These are phyloP conservation scores for Neria commutata DNA, from an alignment of 2,888 invertebrate species.

Conservation along the genomic window DNA sequence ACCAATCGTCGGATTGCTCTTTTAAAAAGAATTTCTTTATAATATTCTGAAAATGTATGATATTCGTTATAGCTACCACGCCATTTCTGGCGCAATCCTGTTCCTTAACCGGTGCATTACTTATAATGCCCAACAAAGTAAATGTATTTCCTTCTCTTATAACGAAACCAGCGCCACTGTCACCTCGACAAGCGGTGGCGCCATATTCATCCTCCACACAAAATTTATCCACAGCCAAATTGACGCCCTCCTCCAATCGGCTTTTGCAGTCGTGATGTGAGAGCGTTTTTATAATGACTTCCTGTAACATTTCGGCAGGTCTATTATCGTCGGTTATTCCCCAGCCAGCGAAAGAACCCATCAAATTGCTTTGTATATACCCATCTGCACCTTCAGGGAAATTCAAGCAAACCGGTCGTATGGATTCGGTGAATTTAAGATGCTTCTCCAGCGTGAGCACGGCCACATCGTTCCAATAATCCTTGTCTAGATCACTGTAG, in stretches of 20 bases:
- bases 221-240: conserved; percentile 44
- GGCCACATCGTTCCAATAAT: conserved; percentile 51
- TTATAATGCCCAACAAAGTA: conserved; percentile 32
- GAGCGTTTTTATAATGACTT: conserved; percentile 29
- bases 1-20: not conserved
- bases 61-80: not conserved
- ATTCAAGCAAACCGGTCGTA: conserved; percentile 55
- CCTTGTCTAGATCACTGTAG: conserved; percentile 32
- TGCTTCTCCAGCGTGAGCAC: conserved; percentile 44
- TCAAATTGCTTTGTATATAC: conserved; percentile 4
- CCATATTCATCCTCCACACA: conserved; percentile 39
- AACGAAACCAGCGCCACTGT: conserved; percentile 39
- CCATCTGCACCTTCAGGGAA: conserved; percentile 28
- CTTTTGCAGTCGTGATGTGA: conserved; percentile 28
- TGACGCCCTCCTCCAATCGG: conserved; percentile 23
- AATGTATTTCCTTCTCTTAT: conserved; percentile 1
- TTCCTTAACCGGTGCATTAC: conserved; percentile 23
- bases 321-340: conserved; percentile 19
- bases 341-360: conserved; percentile 35
- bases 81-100: conserved; percentile 21
- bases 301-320: conserved; percentile 26
- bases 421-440: conserved; percentile 45
- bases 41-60: not conserved
- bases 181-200: conserved; percentile 31
- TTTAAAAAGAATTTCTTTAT: not conserved